Evolutionary conservation across 2,888 invertebrate species (phyloP).

Genomic region (Synanthedon myopaeformis): DNA sequence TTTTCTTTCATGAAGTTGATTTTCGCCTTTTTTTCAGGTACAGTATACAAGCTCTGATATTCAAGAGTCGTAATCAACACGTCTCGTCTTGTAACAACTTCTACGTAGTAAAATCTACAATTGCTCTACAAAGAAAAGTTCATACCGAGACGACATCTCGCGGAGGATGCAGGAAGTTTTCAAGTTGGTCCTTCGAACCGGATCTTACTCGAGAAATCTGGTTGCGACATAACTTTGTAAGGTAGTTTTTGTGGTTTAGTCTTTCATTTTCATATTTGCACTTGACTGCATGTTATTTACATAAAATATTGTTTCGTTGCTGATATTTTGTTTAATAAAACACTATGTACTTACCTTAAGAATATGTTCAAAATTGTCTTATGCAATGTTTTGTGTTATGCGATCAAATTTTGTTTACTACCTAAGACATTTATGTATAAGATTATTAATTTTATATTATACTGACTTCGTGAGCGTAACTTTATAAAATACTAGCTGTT

Average conservation of each 20-base stretch:
- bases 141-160: constrained; percentile 21
- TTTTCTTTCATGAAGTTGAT: too few species aligned
- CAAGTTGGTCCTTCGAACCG: constrained; percentile 25
- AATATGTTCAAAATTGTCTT: too few species aligned
- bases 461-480: too few species aligned
- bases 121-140: constrained; percentile 32
- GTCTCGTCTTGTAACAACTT: constrained; percentile 7
- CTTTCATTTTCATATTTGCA: neutral
- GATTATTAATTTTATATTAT: too few species aligned
- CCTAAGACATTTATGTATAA: neutral
- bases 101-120: constrained; percentile 29
- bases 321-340: too few species aligned
- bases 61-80: constrained; percentile 18
- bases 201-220: constrained; percentile 6
- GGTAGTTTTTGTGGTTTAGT: neutral
- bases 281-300: neutral
- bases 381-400: neutral
- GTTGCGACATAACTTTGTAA: neutral
- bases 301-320: too few species aligned
- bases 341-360: too few species aligned
- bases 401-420: neutral
- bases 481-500: too few species aligned
- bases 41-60: neutral
- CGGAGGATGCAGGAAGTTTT: constrained; percentile 20
- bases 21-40: too few species aligned